Evolutionary conservation across 53 echinoderm and acorn worm species (phyloP), one percentile per base, ranked within the genome.

Genomic region (Luidia sarsii): DNA sequence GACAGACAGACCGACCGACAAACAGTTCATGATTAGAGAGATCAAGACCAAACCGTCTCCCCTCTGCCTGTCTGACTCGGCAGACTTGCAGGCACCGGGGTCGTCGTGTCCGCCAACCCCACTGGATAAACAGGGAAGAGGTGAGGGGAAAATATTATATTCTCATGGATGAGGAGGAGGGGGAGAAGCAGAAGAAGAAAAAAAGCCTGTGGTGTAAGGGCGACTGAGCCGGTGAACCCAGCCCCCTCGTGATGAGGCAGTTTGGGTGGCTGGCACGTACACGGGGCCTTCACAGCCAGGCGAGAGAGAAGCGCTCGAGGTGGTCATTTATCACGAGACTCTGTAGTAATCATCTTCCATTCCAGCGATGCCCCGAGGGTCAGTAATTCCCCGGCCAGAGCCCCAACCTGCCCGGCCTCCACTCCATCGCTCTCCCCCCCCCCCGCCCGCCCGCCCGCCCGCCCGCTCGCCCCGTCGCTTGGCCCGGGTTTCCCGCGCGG

Each of bases 271-370:
- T 24, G 61, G 77, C 77, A 77, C 77, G 77, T 77, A 77, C 77
- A 32, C 34, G 16, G 43, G 48, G 61, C 51, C 24, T 61, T 30
- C 22, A 9, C 56, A 77, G 51, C 45, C 15, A 34, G 32, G n/a
- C 22, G 77, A 46, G 31, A 77, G 46, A 41, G 60, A 27, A 77
- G 41, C 30, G 77, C 77, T 77, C 29, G 18, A 41, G 77, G 77
- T 77, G 77, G 77, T 77, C 77, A 61, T 77, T 77, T 77, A 77
- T 77, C 77, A 77, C 77, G 33, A 20, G 77, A 77, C 59, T 77
- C 61, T 45, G 55, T 60, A 15, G 60, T 77, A 77, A 77, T 77
- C 77, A 77, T 77, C 77, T 46, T 77, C 77, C 77, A 61, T 77
- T 77, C 77, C 31, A 50, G 7, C 19, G 20, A 59, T 61, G 77